Conservation (phyloP, 2,888 invertebrate genomes). For the Drosophila rubida region DNA sequence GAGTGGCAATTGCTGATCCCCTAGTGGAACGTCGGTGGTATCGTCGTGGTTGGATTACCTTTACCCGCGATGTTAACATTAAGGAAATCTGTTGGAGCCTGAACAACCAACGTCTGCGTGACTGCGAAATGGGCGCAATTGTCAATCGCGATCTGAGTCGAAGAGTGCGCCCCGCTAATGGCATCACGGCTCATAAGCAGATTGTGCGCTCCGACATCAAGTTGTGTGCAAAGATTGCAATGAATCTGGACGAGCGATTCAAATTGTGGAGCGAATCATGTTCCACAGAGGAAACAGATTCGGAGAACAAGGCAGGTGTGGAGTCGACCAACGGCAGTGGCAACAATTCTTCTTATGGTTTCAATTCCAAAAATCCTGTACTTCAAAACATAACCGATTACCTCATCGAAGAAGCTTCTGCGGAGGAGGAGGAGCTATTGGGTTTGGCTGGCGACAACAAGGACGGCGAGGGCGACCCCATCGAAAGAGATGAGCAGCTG, state of each 20-base stretch:
- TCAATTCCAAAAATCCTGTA: conserved; percentile 95
- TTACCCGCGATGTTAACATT: conserved; percentile 97
- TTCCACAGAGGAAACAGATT: background rate
- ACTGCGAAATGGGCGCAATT: conserved; percentile 89
- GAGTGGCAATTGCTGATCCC: conserved; percentile 98
- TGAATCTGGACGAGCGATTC: conserved; percentile 94
- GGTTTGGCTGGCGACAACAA: conserved; percentile 86
- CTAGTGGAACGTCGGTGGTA: conserved; percentile 98
- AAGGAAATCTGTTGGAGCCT: conserved; percentile 99
- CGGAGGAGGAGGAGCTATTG: conserved; percentile 97
- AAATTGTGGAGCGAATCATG: conserved; percentile 89
- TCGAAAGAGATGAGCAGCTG: conserved; percentile 90
- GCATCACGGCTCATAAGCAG: conserved; percentile 94
- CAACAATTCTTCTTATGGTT: conserved; percentile 86
- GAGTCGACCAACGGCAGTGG: conserved; percentile 47
- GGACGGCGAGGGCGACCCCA: conserved; percentile 85
- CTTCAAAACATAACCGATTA: conserved; percentile 98
- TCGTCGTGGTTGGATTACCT: conserved; percentile 99
- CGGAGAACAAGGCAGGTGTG: conserved; percentile 11
- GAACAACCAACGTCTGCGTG: conserved; percentile 92
- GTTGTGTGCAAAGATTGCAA: conserved; percentile 95
- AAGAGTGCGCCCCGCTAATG: conserved; percentile 95
- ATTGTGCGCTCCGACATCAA: conserved; percentile 96
- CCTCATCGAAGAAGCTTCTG: conserved; percentile 98
- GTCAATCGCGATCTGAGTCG: conserved; percentile 98